Percentiles rank a stretch among this genome's conserved stretches.
Evolutionary conservation across 2,797 vertebrate species (phyloP).

Genomic region (Jordanella pulchra): DNA sequence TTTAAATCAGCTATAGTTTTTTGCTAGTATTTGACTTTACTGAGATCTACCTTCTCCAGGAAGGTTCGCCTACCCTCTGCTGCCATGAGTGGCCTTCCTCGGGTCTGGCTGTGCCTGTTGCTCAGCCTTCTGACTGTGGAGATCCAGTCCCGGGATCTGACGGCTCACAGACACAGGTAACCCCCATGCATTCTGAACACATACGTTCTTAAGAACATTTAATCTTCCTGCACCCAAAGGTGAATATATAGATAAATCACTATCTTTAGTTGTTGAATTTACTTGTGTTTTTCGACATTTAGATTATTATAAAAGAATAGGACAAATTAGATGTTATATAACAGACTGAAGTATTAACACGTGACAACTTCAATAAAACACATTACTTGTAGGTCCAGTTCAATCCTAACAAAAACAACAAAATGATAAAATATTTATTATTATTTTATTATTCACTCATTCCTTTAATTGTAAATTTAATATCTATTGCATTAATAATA

Average conservation of each 20-base stretch:
- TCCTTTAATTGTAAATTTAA: neutral
- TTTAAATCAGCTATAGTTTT: neutral
- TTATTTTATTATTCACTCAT: neutral
- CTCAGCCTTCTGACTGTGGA: slow-evolving; percentile 66
- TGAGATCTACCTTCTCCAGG: slow-evolving; percentile 6
- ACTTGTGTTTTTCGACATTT: neutral
- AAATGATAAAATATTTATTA: neutral
- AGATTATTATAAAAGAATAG: neutral
- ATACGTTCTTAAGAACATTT: neutral
- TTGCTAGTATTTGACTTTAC: neutral
- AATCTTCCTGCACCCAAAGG: neutral
- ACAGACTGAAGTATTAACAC: neutral
- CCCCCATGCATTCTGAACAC: neutral
- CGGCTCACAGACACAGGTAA: slow-evolving; percentile 64
- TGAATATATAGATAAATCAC: neutral
- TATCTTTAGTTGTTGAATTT: neutral
- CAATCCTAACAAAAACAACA: neutral
- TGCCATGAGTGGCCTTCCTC: slow-evolving; percentile 55
- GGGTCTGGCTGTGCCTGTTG: slow-evolving; percentile 65
- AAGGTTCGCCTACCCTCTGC: slow-evolving; percentile 21
- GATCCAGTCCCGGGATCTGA: slow-evolving; percentile 49
- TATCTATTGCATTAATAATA: neutral
- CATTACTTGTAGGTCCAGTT: neutral
- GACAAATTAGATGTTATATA: neutral
- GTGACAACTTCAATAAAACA: neutral